A percentile compares a stretch with the other conserved stretches of the same genome.
Evolutionary conservation across 2,797 vertebrate species (phyloP).

Genomic region (Sebastes hopkinsi): DNA sequence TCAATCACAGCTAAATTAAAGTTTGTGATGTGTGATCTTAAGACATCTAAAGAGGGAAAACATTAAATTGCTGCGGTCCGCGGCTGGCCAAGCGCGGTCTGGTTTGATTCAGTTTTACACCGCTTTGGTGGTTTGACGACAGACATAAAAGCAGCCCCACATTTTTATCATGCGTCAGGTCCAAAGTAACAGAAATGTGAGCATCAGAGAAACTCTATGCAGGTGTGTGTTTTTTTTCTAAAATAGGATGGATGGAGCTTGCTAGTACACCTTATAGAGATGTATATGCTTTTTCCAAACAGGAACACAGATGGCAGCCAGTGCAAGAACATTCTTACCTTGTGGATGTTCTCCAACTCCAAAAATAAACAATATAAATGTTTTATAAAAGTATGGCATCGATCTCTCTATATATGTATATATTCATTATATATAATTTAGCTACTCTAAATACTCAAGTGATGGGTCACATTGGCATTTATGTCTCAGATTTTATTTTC

Average conservation of each 20-base stretch:
- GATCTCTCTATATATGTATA: too few relatives aligned
- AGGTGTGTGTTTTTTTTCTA: background rate
- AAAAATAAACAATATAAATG: background rate
- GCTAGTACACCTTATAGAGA: background rate
- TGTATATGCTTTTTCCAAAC: too few relatives aligned
- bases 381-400: background rate
- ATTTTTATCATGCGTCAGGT: background rate
- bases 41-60: background rate
- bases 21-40: background rate
- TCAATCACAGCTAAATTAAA: slow-evolving; percentile 24
- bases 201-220: background rate
- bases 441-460: background rate
- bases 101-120: background rate
- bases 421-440: too few relatives aligned
- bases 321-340: background rate
- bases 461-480: background rate
- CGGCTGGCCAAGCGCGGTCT: background rate
- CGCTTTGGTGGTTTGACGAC: background rate
- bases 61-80: background rate
- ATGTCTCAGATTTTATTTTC: background rate
- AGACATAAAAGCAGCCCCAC: background rate
- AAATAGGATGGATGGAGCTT: background rate
- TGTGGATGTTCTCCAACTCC: background rate
- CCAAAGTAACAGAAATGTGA: background rate
- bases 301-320: too few relatives aligned